phyloP scores from a whole-genome alignment of 2,888 invertebrate genomes.

The Laothoe populi region DNA sequence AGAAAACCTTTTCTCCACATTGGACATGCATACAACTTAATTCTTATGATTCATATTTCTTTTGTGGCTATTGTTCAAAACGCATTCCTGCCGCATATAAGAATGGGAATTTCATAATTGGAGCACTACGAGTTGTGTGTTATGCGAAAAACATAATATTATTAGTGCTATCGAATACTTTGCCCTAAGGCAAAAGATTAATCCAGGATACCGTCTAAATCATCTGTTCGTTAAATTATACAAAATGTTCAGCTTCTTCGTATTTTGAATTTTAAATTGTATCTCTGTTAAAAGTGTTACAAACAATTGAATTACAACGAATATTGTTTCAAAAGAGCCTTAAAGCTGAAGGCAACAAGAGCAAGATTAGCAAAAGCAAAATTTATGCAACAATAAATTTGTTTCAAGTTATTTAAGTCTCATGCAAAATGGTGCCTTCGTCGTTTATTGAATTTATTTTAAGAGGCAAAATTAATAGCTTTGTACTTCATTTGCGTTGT shows the following conservation, averaged over 20 bases:
- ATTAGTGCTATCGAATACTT: conserved; percentile 36
- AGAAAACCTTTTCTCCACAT: conserved; percentile 51
- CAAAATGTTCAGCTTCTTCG: not conserved
- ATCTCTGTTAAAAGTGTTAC: conserved; percentile 16
- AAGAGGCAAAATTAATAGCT: conserved; percentile 19
- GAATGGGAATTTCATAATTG: conserved; percentile 77
- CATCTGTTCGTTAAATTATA: conserved; percentile 17
- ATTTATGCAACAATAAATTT: conserved; percentile 35
- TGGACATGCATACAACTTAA: conserved; percentile 58
- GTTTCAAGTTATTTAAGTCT: conserved; percentile 29
- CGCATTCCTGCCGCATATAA: conserved; percentile 58
- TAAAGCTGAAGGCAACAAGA: conserved; percentile 26
- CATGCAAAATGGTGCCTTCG: conserved; percentile 23
- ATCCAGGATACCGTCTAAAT: conserved; percentile 8
- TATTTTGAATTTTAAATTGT: conserved; percentile 16
- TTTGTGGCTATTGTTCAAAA: conserved; percentile 63
- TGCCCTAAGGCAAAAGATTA: conserved; percentile 16
- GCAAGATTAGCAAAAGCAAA: conserved; percentile 30
- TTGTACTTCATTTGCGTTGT: conserved; percentile 23
- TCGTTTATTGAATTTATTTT: conserved; percentile 24
- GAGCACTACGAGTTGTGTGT: conserved; percentile 61
- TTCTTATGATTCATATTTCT: conserved; percentile 75
- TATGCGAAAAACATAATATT: conserved; percentile 68
- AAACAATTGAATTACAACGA: conserved; percentile 20
- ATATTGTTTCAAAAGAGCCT: conserved; percentile 15